Base-by-base conservation (phyloP, 2,888 invertebrate species). In the Leptarthrus brevirostris region DNA sequence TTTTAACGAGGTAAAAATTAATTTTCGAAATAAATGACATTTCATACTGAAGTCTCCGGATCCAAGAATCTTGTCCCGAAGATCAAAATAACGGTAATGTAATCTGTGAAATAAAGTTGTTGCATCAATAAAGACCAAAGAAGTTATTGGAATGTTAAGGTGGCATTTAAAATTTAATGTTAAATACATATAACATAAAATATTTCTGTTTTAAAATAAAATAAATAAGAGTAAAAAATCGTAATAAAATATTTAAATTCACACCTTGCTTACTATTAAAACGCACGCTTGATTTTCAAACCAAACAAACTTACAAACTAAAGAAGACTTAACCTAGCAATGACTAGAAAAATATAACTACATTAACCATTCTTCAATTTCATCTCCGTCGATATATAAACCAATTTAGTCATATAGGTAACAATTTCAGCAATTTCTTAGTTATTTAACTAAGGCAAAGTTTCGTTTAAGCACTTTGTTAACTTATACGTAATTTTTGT, bases 311-410 rank as follows among this genome's bases (percentile, higher is more conserved):
- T 58, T 58, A 47, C n/a, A 16, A 66, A 5, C 64, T 66, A 66
- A 66, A 26, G 36, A 44, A 47, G 47, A 24, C 64, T 66, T 66
- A 66, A 66, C 64, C 64, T 66, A 66, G 26, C 64, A 66, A 22
- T 66, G 64, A 66, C 64, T 66, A 66, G 64, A 66, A 66, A 66
- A 66, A 66, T 66, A 66, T 47, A 66, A 66, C 24, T 66, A 10
- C 47, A 6, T 47, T 24, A 47, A 47, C 6, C 47, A 14, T 66
- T 64, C 36, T 14, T 64, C 47, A 66, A 66, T 47, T 24, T 47
- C 24, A 16, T 6, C 36, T 66, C 47, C 26, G 22, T 66, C 16
- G 47, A 66, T 12, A 47, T 47, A 14, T 26, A 66, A 66, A 24
- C 26, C 47, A 44, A 22, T 12, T 47, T 66, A 58, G 58, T 58